Base-by-base conservation (phyloP, 2,113 vertebrate genomes). In the Salvelinus fontinalis region DNA sequence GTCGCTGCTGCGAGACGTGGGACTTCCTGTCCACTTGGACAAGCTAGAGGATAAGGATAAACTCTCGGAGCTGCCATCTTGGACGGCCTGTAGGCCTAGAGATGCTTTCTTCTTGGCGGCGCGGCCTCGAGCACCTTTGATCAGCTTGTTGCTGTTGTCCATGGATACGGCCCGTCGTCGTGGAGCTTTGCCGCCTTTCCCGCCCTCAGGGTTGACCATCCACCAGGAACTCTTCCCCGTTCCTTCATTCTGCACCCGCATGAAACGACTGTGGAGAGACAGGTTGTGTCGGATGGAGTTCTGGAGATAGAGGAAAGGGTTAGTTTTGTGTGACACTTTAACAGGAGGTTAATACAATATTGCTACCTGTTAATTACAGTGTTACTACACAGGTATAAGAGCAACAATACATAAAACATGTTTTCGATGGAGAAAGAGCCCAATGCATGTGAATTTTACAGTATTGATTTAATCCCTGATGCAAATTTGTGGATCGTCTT, bases 151-250 rank as follows among this genome's bases (percentile, higher is more conserved):
- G 87, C 96, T 98, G 90, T 99, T 99, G 88, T 99, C 97, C 97
- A 99, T 99, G 0, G 98, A 99, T 18, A 98, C 96, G 0, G 98
- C 98, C 0, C 97, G 95, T n/a, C 98, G 92, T 1, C 97, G 91
- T 0, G 98, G 98, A 0, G 97, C 96, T 88, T 99, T 99, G 20
- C 98, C 98, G 0, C 97, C 97, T 90, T 99, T 99, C 0, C 97
- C 97, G 0, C 97, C 98, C 0, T 99, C 97, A 0, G 98, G 97
- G 82, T 98, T 98, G 91, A 99, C 96, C 95, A 98, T 97, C 98
- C 98, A 99, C 98, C 98, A 99, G 0, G 98, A 99, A 83, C 97
- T 99, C 84, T 99, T 99, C 73, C 98, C 97, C 0, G 98, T 97
- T 26, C 98, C 98, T 90, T 99, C 98, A 48, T 99, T 99, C 88